Percentiles rank a stretch among this genome's conserved stretches.
Conservation (phyloP, 1,140 invertebrate species). For the Zaprionus tsacasi region DNA sequence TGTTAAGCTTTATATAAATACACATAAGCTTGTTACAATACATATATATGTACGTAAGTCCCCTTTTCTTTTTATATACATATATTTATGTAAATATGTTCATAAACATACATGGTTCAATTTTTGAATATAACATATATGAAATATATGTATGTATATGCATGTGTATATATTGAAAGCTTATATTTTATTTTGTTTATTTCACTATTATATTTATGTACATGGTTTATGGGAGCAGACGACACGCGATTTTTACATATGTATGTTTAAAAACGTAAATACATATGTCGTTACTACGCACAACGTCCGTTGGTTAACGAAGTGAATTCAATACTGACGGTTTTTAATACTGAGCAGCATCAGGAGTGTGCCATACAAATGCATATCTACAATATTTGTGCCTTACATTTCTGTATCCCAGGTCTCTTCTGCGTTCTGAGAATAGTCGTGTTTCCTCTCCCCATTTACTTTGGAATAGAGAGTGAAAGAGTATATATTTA, state of each 20-base stretch:
- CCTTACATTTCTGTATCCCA: conserved; percentile 47
- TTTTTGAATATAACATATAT: neutral
- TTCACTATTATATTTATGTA: conserved; percentile 42
- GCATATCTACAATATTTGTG: conserved; percentile 21
- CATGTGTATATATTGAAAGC: neutral
- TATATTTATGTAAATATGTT: neutral
- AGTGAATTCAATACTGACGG: conserved; percentile 72
- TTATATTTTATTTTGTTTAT: conserved; percentile 5
- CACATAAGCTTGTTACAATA: neutral
- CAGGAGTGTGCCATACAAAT: conserved; percentile 36
- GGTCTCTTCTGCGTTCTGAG: conserved; percentile 18
- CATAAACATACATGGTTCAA: conserved; percentile 1
- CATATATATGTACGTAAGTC: neutral
- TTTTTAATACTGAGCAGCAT: conserved; percentile 30
- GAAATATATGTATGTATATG: neutral
- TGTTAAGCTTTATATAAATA: neutral
- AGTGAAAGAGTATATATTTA: neutral
- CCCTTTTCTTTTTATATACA: neutral
- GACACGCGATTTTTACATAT: conserved; percentile 28
- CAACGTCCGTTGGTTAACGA: conserved; percentile 65
- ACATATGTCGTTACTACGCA: conserved; percentile 9
- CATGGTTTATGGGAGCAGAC: conserved; percentile 18
- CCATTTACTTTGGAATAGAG: neutral
- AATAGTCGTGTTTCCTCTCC: conserved; percentile 12
- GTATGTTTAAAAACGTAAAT: conserved; percentile 3